A percentile compares a stretch with the other conserved stretches of the same genome.
These are phyloP conservation scores for Platerodrilus igneus DNA, from an alignment of 2,888 invertebrate genomes.

Conservation along the genomic window DNA sequence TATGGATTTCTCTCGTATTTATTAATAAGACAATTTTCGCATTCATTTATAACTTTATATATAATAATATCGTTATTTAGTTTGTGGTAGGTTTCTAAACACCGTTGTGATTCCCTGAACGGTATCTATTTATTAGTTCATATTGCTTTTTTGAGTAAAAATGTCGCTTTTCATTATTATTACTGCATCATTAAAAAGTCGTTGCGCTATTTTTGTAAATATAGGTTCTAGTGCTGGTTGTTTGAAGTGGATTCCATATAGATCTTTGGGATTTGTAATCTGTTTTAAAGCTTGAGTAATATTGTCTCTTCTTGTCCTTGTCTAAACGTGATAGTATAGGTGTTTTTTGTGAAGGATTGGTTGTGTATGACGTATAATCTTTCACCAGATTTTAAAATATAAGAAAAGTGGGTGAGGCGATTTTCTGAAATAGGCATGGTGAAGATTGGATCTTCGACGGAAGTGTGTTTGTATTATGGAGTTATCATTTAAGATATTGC, in stretches of 20 bases:
- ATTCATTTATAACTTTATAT: conserved; percentile 17
- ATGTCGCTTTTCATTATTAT: conserved; percentile 18
- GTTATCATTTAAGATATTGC: too few species aligned
- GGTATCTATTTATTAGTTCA: conserved; percentile 20
- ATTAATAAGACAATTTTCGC: conserved; percentile 5
- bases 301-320: conserved; percentile 1
- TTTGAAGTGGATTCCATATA: conserved; percentile 14
- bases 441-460: conserved; percentile 2
- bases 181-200: conserved; percentile 8
- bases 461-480: conserved; percentile 2
- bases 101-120: conserved; percentile 19
- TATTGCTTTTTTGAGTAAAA: conserved; percentile 13
- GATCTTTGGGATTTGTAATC: conserved; percentile 9
- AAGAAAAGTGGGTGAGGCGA: not conserved
- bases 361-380: not conserved
- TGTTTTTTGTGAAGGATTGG: not conserved
- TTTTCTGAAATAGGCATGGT: conserved; percentile 6
- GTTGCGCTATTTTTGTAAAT: not conserved
- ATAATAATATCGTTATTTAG: conserved; percentile 21
- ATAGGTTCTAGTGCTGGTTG: conserved; percentile 9
- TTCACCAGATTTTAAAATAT: conserved; percentile 5
- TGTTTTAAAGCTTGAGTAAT: conserved; percentile 4
- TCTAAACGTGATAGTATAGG: conserved; percentile 1
- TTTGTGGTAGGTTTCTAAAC: conserved; percentile 19
- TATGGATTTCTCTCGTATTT: conserved; percentile 22